Conservation (phyloP, 2,797 vertebrate genomes). For the Crypturellus tataupa region DNA sequence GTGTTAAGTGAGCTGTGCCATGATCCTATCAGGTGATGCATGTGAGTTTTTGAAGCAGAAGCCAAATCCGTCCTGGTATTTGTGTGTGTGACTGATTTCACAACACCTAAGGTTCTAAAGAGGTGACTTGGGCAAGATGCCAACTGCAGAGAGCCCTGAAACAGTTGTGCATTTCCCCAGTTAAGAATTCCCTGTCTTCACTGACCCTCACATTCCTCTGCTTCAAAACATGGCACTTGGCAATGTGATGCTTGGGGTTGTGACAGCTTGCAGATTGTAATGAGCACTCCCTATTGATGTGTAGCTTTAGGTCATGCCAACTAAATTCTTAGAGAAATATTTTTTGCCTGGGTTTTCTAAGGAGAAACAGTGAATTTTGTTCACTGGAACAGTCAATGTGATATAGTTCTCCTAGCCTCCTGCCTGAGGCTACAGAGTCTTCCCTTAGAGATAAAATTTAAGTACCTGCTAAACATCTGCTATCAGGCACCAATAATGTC, state of each 20-base stretch:
- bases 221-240: not conserved
- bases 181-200: not conserved
- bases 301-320: not conserved
- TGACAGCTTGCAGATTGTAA: not conserved
- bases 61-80: not conserved
- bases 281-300: not conserved
- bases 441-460: constrained; percentile 1
- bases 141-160: not conserved
- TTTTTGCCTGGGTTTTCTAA: not conserved
- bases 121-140: not conserved
- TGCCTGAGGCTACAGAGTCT: not conserved
- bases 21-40: not conserved
- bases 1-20: not conserved
- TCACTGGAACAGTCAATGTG: not conserved
- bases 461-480: constrained; percentile 20
- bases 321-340: not conserved
- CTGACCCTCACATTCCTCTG: not conserved
- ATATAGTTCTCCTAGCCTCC: not conserved
- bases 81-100: not conserved
- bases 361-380: not conserved
- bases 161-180: not conserved
- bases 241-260: not conserved
- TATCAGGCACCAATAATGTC: not conserved
- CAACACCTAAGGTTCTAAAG: not conserved
- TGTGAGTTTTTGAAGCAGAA: not conserved